phyloP scores from a whole-genome alignment of 1,140 invertebrate species.

The Cotesia vestalis region DNA sequence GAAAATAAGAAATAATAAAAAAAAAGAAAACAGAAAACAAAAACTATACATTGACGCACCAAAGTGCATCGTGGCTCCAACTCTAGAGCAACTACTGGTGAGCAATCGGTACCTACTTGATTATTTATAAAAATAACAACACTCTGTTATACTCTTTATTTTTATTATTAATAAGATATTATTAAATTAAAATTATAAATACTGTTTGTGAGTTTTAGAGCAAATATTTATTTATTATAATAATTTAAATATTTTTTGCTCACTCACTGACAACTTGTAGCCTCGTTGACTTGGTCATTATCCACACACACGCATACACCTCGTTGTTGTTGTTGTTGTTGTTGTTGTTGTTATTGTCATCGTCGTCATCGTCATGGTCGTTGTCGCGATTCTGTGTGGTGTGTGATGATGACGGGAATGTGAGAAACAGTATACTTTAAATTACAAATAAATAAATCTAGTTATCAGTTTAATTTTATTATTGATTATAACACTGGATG shows the following conservation, averaged over 20 bases:
- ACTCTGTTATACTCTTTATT: too few species aligned
- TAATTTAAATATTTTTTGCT: neutral
- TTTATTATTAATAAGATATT: too few species aligned
- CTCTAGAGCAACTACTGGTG: constrained; percentile 16
- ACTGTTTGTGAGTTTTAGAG: too few species aligned
- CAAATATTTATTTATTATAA: too few species aligned
- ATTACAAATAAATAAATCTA: neutral
- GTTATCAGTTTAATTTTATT: too few species aligned
- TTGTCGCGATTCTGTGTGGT: neutral
- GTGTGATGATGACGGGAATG: constrained; percentile 4
- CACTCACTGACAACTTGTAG: neutral
- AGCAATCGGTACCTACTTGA: constrained; percentile 20
- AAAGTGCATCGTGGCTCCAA: constrained; percentile 18
- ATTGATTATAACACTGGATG: neutral
- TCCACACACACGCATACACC: constrained; percentile 10
- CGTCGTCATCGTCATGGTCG: neutral
- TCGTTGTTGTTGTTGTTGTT: neutral
- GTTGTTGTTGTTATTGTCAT: neutral
- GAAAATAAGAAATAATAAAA: too few species aligned
- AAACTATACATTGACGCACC: constrained; percentile 8
- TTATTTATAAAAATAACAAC: too few species aligned
- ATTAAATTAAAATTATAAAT: too few species aligned
- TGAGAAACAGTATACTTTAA: neutral
- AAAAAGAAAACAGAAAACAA: too few species aligned
- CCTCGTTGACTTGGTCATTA: constrained; percentile 16